Evolutionary conservation across 2,113 vertebrate genomes (phyloP).

Genomic region (Burhinus oedicnemus): DNA sequence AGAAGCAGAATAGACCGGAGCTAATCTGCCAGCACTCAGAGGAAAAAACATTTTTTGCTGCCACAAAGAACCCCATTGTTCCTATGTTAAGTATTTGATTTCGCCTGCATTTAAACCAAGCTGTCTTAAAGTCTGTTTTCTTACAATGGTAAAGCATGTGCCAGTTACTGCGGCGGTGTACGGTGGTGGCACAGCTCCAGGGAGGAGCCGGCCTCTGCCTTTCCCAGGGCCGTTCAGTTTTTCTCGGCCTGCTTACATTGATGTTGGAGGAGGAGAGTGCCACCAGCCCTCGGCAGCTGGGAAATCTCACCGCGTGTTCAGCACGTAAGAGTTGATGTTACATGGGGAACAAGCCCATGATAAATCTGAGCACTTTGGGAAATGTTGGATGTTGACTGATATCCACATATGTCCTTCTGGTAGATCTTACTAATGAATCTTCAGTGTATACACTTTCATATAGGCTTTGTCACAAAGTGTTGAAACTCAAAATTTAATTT

Average conservation of each 20-base stretch:
- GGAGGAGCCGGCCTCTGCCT: background rate
- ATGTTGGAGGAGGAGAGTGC: background rate
- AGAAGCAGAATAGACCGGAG: background rate
- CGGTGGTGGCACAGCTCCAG: background rate
- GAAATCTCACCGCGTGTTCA: background rate
- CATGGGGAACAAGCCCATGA: background rate
- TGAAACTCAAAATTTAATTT: background rate
- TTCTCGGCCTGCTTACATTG: background rate
- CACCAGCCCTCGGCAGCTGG: background rate
- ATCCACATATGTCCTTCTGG: background rate
- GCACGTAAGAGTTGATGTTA: background rate
- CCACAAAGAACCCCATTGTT: conserved; percentile 56
- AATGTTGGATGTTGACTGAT: background rate
- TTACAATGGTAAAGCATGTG: background rate
- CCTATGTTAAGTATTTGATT: background rate
- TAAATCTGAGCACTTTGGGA: background rate
- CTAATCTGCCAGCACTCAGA: conserved; percentile 20
- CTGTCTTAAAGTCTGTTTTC: conserved; percentile 13
- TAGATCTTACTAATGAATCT: background rate
- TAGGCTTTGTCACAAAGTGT: background rate
- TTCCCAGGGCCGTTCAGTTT: background rate
- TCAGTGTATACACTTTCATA: background rate
- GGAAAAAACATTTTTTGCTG: background rate
- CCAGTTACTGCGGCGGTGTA: background rate
- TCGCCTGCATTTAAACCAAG: conserved; percentile 13